Evolutionary conservation across 2,888 invertebrate genomes (phyloP).

Genomic region (Elmis aenea): DNA sequence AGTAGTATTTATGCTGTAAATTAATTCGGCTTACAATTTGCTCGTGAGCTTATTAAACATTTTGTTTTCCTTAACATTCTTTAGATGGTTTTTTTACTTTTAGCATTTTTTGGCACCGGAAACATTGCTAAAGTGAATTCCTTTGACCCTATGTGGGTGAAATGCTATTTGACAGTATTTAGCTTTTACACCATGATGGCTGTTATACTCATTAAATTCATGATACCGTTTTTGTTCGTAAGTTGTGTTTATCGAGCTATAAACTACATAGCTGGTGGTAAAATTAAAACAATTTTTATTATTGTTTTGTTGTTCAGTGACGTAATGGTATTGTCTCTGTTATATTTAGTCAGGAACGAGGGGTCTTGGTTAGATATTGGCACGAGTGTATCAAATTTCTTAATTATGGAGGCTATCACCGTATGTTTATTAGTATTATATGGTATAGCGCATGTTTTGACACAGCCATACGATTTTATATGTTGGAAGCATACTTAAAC

Average conservation of each 20-base stretch:
- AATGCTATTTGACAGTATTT: constrained; percentile 88
- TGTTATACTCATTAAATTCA: constrained; percentile 79
- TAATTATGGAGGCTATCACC: constrained; percentile 76
- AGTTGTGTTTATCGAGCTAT: constrained; percentile 63
- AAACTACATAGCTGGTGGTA: constrained; percentile 56
- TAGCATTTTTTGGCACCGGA: constrained; percentile 95
- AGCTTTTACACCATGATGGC: constrained; percentile 85
- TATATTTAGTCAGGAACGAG: constrained; percentile 80
- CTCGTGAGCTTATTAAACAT: too few relatives aligned
- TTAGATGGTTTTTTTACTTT: constrained; percentile 74
- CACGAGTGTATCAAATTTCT: constrained; percentile 85
- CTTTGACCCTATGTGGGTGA: constrained; percentile 90
- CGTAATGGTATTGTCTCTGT: constrained; percentile 78
- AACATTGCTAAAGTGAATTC: constrained; percentile 96
- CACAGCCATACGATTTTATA: too few relatives aligned
- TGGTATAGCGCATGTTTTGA: constrained; percentile 54
- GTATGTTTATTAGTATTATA: constrained; percentile 64
- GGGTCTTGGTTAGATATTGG: constrained; percentile 99
- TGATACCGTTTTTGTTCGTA: constrained; percentile 73
- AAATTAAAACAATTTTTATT: constrained; percentile 60
- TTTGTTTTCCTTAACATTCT: constrained; percentile 11
- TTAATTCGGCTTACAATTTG: too few relatives aligned
- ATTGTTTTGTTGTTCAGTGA: constrained; percentile 77
- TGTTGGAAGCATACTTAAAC: too few relatives aligned
- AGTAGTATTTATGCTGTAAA: too few relatives aligned